Base-by-base conservation (phyloP, 64 coral and sea anemone species). In the Platygyra sinensis region DNA sequence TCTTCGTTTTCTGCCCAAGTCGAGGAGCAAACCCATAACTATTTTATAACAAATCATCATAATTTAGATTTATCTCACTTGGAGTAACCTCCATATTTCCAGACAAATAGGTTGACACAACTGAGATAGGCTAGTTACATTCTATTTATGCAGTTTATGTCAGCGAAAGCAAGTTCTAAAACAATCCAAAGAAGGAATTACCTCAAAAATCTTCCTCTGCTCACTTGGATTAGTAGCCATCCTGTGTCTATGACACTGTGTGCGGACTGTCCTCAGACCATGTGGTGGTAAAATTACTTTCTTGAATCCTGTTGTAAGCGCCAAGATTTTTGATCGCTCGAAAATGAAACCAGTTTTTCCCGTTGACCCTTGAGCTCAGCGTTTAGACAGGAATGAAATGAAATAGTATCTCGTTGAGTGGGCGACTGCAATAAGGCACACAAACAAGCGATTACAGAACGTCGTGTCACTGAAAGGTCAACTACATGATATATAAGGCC, bases 311-410 rank as follows among this genome's bases (percentile, higher is more conserved):
- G 74, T 57, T 25, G 11, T 3, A 22, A n/a, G 24, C 3, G 8
- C 19, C 22, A 24, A 13, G 33, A 17, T 11, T 42, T 75, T 75
- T 42, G 73, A 39, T 39, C 17, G 73, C 73, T 17, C 30, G 18
- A 75, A 46, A 46, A 57, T 57, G 54, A 57, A 57, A 75, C 73
- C 33, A 75, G 73, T 39, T 75, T 75, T 39, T 75, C 73, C 73
- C 19, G 73, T 17, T 39, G 73, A 75, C 30, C 46, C n/a, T 75
- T 19, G 15, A 14, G 54, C 0, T 16, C 11, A 12, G 12, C 54
- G 54, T 57, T 46, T 46, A 8, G 42, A 16, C 54, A 12, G 54
- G 54, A 16, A 9, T 57, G 6, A 57, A 12, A 57, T 57, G 54
- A 57, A 57, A 57, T 57, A 12, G 10, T 10, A 57, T 57, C 54